These are phyloP conservation scores for Sebastes aleutianus DNA, from an alignment of 2,797 vertebrate species.

Conservation along the genomic window DNA sequence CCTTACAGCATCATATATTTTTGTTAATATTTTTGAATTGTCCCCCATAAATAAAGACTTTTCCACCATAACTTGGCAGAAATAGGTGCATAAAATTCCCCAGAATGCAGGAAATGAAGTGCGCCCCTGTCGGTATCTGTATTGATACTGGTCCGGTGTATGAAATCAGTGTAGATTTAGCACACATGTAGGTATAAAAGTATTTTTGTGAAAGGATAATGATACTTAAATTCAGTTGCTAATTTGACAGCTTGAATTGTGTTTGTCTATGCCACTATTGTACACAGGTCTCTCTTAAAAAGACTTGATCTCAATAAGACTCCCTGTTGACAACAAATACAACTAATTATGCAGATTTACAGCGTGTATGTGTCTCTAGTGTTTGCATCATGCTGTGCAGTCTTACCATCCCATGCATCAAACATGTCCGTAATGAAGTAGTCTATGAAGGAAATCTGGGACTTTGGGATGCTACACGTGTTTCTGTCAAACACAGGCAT, in stretches of 20 bases:
- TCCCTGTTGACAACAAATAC: neutral
- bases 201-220: neutral
- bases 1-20: no score
- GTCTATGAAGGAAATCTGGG: constrained; percentile 98
- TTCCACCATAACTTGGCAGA: no score
- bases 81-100: no score
- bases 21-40: no score
- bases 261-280: neutral
- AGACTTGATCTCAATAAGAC: neutral
- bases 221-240: neutral
- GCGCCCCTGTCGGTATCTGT: neutral
- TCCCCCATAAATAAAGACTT: rapidly evolving
- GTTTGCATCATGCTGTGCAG: neutral
- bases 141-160: neutral
- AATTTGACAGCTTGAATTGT: neutral
- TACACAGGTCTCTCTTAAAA: neutral
- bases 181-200: neutral
- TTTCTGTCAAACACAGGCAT: constrained; percentile 98
- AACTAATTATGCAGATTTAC: neutral
- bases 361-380: neutral
- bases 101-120: no score
- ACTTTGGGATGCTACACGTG: constrained; percentile 97
- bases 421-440: constrained; percentile 99
- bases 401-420: constrained; percentile 96
- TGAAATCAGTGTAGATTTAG: neutral